phyloP scores from a whole-genome alignment of 2,113 vertebrate genomes.

The Trogon melanurus region DNA sequence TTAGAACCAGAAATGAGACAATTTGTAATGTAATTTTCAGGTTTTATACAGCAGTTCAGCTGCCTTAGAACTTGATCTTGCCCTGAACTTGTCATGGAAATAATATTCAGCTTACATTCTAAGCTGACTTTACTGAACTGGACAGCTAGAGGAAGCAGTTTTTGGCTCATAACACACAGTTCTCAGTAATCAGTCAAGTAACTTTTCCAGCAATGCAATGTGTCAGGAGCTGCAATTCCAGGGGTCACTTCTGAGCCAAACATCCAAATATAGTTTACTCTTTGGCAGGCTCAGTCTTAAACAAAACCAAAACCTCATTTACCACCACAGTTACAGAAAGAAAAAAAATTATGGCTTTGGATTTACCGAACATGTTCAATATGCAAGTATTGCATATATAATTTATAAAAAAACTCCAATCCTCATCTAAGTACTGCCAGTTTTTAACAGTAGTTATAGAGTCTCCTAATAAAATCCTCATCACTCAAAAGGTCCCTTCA shows the following conservation, averaged over 20 bases:
- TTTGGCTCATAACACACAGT: background rate
- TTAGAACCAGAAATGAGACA: background rate
- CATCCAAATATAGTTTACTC: background rate
- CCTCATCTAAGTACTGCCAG: background rate
- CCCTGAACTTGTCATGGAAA: background rate
- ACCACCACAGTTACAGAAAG: background rate
- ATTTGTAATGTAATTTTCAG: background rate
- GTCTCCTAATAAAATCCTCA: background rate
- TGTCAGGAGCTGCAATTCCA: background rate
- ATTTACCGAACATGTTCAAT: background rate
- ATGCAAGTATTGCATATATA: background rate
- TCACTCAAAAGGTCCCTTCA: too few species aligned
- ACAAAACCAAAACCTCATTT: background rate
- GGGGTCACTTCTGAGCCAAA: background rate
- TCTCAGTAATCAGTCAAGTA: background rate
- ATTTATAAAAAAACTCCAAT: background rate
- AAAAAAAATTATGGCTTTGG: background rate
- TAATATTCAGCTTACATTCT: background rate
- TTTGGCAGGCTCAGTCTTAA: background rate
- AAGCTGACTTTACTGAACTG: background rate
- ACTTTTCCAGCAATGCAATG: background rate
- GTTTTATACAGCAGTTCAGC: background rate
- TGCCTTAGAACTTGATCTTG: background rate
- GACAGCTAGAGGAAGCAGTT: background rate
- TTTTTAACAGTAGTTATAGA: background rate